Percentiles rank a stretch among this genome's conserved stretches.
Evolutionary conservation across 64 coral and sea anemone species (phyloP).

Genomic region (Montipora foliosa): DNA sequence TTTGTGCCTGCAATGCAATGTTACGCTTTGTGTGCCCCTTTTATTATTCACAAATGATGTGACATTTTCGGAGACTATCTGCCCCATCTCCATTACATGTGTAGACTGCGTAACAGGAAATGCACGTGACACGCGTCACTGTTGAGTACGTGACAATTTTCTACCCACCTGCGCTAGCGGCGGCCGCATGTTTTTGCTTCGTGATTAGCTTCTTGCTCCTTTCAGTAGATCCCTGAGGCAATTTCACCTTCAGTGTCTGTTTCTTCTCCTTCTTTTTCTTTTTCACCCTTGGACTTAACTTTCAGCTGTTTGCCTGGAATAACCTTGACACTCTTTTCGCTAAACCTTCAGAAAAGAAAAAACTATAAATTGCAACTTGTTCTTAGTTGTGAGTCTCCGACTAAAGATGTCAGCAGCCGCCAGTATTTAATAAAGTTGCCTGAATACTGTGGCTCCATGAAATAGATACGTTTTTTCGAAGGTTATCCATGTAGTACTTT

Average conservation of each 20-base stretch:
- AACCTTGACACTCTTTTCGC: conserved; percentile 28
- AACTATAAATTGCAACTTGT: too few species aligned
- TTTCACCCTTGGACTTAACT: not conserved
- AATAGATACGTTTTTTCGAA: too few species aligned
- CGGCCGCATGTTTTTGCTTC: conserved; percentile 70
- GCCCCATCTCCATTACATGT: not conserved
- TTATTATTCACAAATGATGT: too few species aligned
- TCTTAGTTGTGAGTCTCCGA: too few species aligned
- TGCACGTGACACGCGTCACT: not conserved
- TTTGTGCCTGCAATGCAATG: too few species aligned
- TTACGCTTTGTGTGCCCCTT: too few species aligned
- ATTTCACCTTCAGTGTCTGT: conserved; percentile 34
- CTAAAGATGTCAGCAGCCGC: too few species aligned
- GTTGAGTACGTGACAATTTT: not conserved
- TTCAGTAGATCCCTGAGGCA: conserved; percentile 37
- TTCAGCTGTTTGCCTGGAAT: conserved; percentile 19
- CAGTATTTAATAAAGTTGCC: too few species aligned
- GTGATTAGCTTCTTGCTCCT: conserved; percentile 70
- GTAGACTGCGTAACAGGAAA: not conserved
- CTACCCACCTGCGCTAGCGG: conserved; percentile 11
- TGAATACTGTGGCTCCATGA: too few species aligned
- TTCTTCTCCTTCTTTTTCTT: not conserved
- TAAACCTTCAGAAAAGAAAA: conserved; percentile 42
- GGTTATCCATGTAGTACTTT: too few species aligned
- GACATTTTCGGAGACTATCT: not conserved